Evolutionary conservation across 1,140 invertebrate species (phyloP).

Genomic region (Drosophila micromelanica): DNA sequence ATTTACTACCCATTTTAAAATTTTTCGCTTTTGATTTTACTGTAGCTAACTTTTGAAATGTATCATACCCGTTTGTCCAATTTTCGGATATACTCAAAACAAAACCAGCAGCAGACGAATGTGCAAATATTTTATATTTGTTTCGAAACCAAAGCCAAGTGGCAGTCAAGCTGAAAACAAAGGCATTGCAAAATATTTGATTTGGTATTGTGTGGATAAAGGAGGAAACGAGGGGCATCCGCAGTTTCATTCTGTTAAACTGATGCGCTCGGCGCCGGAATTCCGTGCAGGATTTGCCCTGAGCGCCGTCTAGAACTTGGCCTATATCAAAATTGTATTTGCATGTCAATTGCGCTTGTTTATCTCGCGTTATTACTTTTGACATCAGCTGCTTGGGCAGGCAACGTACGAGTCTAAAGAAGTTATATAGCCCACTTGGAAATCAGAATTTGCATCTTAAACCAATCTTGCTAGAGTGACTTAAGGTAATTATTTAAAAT

Average conservation of each 20-base stretch:
- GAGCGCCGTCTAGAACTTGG: slow-evolving; percentile 11
- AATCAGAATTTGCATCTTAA: slow-evolving; percentile 69
- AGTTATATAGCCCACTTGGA: slow-evolving; percentile 55
- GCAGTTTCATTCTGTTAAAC: slow-evolving; percentile 5
- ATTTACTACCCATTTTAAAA: too few relatives aligned
- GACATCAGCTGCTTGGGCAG: slow-evolving; percentile 57
- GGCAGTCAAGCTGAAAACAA: slow-evolving; percentile 56
- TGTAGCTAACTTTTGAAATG: neutral
- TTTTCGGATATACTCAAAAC: neutral
- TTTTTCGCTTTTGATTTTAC: too few relatives aligned
- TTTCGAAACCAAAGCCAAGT: slow-evolving; percentile 60
- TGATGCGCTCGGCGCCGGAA: slow-evolving; percentile 46
- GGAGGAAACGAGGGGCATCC: neutral
- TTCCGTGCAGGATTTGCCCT: slow-evolving; percentile 36
- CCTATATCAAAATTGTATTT: slow-evolving; percentile 67
- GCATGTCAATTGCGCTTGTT: slow-evolving; percentile 80
- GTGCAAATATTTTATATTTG: slow-evolving; percentile 77
- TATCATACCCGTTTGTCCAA: neutral
- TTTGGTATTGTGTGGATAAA: slow-evolving; percentile 31
- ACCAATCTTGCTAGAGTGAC: neutral
- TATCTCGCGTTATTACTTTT: slow-evolving; percentile 78
- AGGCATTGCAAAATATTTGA: slow-evolving; percentile 65
- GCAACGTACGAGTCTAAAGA: neutral
- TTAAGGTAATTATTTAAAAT: too few relatives aligned
- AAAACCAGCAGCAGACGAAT: slow-evolving; percentile 30